Evolutionary conservation across 2,797 vertebrate genomes (phyloP), one percentile per base, ranked within the genome.

Genomic region (Sarcophilus harrisii): DNA sequence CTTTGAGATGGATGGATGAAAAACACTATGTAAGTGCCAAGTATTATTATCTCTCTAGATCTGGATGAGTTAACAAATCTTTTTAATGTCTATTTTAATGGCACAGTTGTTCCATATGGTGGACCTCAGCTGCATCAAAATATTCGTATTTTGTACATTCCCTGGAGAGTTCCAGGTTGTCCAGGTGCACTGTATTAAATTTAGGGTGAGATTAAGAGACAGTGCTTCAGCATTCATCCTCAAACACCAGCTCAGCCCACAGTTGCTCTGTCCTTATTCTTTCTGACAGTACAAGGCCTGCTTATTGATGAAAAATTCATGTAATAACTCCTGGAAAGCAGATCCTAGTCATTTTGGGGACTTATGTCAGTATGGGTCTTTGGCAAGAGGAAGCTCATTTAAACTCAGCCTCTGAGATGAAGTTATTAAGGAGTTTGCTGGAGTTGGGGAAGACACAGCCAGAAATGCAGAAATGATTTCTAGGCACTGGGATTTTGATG

Each of bases 81-180:
- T 97, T 96, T 98, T 98, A 98, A 97, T 97, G 93, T 59, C 57
- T 93, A 49, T 96, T 97, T 97, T 98, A 98, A 98, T 94, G 97
- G 96, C 96, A 95, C 95, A 87, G 96, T 97, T 96, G 96, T 90
- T 98, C 98, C 98, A 98, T 98, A 98, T 98, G 97, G 98, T 98
- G 96, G 97, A 97, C 96, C 95, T 98, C 93, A 96, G 94, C 96
- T 90, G 58, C 95, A 97, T 97, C 96, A 98, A 98, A 94, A 92
- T 90, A 93, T 92, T 55, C 92, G 8, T 62, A 92, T 95, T 98
- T 97, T 96, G 96, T 93, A 45, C n/a, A 52, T 89, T 98, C 98
- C 96, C 98, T 27, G 93, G 97, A 97, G 97, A 97, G 97, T 96
- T 94, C 92, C 93, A 95, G 94, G 95, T 93, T 97, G 95, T 95